Conservation (phyloP, 30 jellyfish, hydroid and myxozoan genomes). For the Hydractinia echinata region DNA sequence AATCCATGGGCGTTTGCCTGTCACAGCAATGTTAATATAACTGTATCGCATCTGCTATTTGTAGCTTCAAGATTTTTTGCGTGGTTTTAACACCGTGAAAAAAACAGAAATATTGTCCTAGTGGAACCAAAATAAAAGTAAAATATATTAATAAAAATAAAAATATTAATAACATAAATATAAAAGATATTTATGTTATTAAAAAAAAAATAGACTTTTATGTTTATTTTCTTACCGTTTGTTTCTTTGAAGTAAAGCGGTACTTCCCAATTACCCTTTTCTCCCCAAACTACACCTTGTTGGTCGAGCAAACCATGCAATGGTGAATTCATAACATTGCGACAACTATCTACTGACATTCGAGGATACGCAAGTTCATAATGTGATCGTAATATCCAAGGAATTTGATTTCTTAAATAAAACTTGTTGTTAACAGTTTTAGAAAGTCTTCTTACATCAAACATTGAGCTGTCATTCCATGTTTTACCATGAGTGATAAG, state of each 20-base stretch:
- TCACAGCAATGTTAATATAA: no score
- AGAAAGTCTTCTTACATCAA: conserved; percentile 50
- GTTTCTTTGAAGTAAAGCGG: background rate
- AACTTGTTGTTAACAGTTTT: conserved; percentile 62
- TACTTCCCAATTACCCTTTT: conserved; percentile 70
- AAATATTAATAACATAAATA: no score
- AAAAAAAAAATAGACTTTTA: no score
- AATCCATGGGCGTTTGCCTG: no score
- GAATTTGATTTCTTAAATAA: conserved; percentile 42
- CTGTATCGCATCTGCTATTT: no score
- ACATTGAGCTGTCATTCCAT: conserved; percentile 31
- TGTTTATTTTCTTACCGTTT: no score
- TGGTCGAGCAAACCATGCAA: conserved; percentile 42
- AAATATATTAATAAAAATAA: no score
- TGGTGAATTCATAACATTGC: conserved; percentile 66
- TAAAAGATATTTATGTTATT: no score
- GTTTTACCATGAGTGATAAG: conserved; percentile 50
- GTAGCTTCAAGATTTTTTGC: no score
- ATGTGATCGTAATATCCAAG: conserved; percentile 28
- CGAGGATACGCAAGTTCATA: conserved; percentile 59
- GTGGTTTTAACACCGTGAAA: no score
- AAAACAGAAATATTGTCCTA: no score
- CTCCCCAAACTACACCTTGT: conserved; percentile 72
- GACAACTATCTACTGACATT: conserved; percentile 12
- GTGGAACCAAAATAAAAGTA: no score